Evolutionary conservation across 1,140 invertebrate genomes (phyloP), one percentile per base, ranked within the genome.

Genomic region (Pectinophora gossypiella): DNA sequence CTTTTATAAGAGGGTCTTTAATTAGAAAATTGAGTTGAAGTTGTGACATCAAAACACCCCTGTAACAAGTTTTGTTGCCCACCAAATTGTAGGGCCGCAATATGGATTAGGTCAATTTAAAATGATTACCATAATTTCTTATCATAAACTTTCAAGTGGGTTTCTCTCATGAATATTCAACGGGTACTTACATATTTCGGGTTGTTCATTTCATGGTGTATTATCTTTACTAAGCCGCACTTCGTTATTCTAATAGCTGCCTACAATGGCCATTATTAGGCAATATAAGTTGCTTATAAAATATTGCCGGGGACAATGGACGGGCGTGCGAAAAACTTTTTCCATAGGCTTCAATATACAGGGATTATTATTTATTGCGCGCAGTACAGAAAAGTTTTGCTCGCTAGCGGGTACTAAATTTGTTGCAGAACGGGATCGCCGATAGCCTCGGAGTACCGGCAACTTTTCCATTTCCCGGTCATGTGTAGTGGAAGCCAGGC

Each of bases 101-200:
- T 64, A 67, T 64, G 69, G 72, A 72, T 75, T 68, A 68, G 68
- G 64, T 72, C 72, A 67, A 72, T 69, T 75, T 75, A 67, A 69
- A 67, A 68, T 67, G 23, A 70, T 75, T 72, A 70, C 67, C 68
- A 75, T 75, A 75, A 75, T 72, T 68, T 61, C 68, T 70, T 72
- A 69, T 69, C 62, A 59, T 52, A 61, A 72, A 72, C 61, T 72
- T 75, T 51, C 51, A 50, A 64, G 60, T 32, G 61, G 64, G 62
- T 68, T n/a, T 55, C 50, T 38, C 40, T 57, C 53, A 64, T 72
- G 64, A 72, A 70, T 72, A 75, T 71, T 71, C 64, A 63, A 48
- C 48, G 47, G 27, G 32, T 38, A 49, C 40, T 50, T 48, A 53
- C 54, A 59, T 61, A 52, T 67, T 63, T 63, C 36, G 57, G 55